phyloP scores from a whole-genome alignment of 2,888 invertebrate species.

The Crocallis elinguaria region DNA sequence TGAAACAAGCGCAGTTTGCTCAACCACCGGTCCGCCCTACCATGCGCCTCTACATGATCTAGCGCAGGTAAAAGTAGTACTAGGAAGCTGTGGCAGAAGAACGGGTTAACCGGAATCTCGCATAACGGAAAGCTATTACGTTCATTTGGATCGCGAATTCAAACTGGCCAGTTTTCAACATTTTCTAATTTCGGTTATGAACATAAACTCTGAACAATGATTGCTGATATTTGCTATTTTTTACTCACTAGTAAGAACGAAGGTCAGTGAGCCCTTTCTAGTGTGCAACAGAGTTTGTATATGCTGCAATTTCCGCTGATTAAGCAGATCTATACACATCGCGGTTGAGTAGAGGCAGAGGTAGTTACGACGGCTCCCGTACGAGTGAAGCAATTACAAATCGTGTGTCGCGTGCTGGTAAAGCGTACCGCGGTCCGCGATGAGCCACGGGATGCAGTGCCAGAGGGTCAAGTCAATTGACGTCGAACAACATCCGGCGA shows the following conservation, averaged over 20 bases:
- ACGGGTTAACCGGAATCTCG: conserved; percentile 32
- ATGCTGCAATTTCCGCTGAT: conserved; percentile 37
- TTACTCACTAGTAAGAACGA: conserved; percentile 33
- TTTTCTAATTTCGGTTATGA: conserved; percentile 1
- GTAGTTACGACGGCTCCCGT: not conserved
- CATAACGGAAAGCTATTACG: conserved; percentile 25
- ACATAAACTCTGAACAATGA: conserved; percentile 9
- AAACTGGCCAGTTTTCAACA: conserved; percentile 7
- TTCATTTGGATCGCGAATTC: conserved; percentile 15
- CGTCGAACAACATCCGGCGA: conserved; percentile 74
- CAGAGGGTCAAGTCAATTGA: conserved; percentile 83
- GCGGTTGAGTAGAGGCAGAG: conserved; percentile 14
- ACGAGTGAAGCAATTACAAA: conserved; percentile 33
- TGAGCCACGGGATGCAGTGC: conserved; percentile 68
- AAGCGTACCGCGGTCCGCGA: conserved; percentile 44
- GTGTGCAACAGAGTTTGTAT: conserved; percentile 31
- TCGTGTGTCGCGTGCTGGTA: conserved; percentile 54
- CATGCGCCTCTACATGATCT: conserved; percentile 49
- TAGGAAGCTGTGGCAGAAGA: conserved; percentile 38
- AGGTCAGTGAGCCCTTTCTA: conserved; percentile 39
- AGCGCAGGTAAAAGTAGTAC: conserved; percentile 46
- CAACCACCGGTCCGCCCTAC: conserved; percentile 65
- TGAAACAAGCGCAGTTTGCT: conserved; percentile 78
- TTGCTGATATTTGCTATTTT: conserved; percentile 14
- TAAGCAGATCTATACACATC: conserved; percentile 18